These are phyloP conservation scores for Atractosteus spatula DNA, from an alignment of 2,113 vertebrate species.

Conservation along the genomic window DNA sequence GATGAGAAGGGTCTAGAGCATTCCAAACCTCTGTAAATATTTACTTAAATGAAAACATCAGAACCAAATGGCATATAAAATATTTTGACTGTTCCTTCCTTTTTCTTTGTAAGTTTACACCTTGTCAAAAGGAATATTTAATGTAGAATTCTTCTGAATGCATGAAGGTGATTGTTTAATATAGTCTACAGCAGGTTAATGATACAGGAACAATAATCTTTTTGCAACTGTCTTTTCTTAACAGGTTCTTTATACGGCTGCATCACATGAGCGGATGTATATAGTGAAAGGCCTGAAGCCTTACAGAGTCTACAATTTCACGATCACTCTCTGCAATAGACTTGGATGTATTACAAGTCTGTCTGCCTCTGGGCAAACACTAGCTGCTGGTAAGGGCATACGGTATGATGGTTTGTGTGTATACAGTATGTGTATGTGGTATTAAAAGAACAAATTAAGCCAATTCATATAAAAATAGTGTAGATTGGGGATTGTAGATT, in stretches of 20 bases:
- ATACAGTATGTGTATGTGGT: background rate
- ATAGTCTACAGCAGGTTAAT: no score
- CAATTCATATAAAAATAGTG: background rate
- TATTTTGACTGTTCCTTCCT: no score
- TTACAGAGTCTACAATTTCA: constrained; percentile 74
- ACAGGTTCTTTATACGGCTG: constrained; percentile 71
- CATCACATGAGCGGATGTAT: constrained; percentile 61
- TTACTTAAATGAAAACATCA: no score
- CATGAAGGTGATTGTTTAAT: no score
- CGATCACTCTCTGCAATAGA: constrained; percentile 80
- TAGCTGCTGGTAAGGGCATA: constrained; percentile 73
- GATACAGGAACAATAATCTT: background rate
- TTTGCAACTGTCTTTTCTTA: background rate
- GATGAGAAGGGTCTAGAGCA: no score
- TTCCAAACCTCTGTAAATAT: no score
- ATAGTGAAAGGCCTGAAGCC: constrained; percentile 67
- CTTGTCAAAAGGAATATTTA: no score
- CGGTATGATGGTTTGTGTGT: background rate
- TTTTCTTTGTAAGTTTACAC: no score
- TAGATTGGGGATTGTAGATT: background rate
- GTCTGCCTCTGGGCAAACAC: constrained; percentile 67
- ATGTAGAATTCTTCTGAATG: no score
- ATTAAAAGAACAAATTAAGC: background rate
- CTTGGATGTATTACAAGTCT: constrained; percentile 76
- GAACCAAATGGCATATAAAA: no score